Conservation (phyloP, 2,113 vertebrate genomes). For the Tapirus terrestris region DNA sequence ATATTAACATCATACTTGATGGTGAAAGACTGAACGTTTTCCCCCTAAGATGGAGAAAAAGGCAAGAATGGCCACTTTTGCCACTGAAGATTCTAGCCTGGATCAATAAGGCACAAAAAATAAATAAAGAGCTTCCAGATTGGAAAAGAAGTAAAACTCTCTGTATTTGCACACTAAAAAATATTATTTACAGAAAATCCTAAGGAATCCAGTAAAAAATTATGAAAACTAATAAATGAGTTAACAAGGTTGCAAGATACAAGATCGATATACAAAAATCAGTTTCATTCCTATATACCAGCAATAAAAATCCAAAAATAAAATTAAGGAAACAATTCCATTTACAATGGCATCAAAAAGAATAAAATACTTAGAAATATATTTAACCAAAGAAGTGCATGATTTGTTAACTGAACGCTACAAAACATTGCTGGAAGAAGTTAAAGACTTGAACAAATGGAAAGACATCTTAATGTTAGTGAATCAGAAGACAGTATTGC, state of each 20-base stretch:
- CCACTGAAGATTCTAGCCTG: background rate
- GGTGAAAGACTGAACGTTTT: background rate
- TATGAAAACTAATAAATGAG: background rate
- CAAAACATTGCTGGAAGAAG: background rate
- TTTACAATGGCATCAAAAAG: background rate
- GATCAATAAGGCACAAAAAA: background rate
- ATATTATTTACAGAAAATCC: background rate
- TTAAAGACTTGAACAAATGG: background rate
- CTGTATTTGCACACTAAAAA: background rate
- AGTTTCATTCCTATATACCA: background rate
- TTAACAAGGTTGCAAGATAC: background rate
- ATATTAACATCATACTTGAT: background rate
- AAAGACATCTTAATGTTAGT: background rate
- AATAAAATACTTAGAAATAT: conserved; percentile 7
- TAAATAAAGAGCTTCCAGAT: background rate
- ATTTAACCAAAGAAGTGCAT: background rate
- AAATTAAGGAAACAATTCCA: background rate
- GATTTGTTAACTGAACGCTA: background rate
- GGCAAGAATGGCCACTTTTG: background rate
- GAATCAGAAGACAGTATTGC: background rate
- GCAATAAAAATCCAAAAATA: conserved; percentile 28
- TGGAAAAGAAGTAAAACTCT: background rate
- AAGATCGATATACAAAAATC: background rate
- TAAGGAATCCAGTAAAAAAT: background rate
- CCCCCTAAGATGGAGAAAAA: background rate